Base-by-base conservation (phyloP, 2,113 vertebrate genomes). In the Irena cyanogastra region DNA sequence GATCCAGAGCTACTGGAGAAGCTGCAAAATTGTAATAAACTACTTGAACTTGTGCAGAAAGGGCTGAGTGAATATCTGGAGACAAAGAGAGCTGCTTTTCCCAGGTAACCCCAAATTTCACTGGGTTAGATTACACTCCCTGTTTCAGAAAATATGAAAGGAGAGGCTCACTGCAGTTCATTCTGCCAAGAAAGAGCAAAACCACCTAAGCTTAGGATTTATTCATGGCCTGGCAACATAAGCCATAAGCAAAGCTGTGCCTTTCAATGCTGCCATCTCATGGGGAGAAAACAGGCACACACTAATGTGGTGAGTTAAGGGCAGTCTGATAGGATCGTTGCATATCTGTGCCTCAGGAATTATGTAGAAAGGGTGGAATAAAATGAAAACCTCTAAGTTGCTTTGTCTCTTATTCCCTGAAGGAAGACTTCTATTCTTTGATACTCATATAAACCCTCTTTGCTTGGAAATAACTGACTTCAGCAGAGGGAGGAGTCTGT, bases 11-110 rank as follows among this genome's bases (percentile, higher is more conserved):
- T 99, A 30, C 93, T 99, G 49, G 93, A 97, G 45, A 98, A 95
- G 90, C 98, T 99, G 76, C 97, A 80, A 87, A 97, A 98, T 45
- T 98, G 98, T 89, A 99, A 99, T 80, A 89, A 95, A 71, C 95
- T 98, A 45, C 97, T 99, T 26, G 98, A 99, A 95, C 92, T 98
- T 63, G 98, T 99, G 60, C 99, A 99, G 95, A 99, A 99, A 95
- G 98, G 98, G 53, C 98, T 99, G 92, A 99, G 98, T 90, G 98
- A 99, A 66, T 99, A 99, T 93, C 96, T 99, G 97, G 99, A 99
- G 98, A 99, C 97, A 44, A 99, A 99, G 90, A 96, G 98, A 95
- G 59, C 89, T 0, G 89, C 98, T 81, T 99, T 99, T 91, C 98
- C 99, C 93, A 99, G 99, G 99, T 99, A 94, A 87, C 75, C 16